phyloP scores from a whole-genome alignment of 2,888 invertebrate genomes.

The Crossocerus cetratus region DNA sequence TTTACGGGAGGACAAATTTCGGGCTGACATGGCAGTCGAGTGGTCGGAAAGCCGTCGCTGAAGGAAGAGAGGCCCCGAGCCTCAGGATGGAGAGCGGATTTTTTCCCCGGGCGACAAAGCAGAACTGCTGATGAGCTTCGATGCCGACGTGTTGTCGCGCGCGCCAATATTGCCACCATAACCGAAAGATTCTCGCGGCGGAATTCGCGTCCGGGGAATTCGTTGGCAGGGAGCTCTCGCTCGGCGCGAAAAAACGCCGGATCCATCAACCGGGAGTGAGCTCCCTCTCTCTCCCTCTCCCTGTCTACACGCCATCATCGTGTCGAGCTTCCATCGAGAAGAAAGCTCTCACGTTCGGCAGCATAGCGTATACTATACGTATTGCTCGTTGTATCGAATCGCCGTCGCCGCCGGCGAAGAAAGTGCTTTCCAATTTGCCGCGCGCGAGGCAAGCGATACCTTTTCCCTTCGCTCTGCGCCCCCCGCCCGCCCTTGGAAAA shows the following conservation, averaged over 20 bases:
- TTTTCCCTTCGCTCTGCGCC: too few species aligned
- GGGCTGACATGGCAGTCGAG: too few species aligned
- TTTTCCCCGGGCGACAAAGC: constrained; percentile 35
- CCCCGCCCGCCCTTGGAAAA: too few species aligned
- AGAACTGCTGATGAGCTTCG: constrained; percentile 51
- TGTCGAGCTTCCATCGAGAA: background rate
- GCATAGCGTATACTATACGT: background rate
- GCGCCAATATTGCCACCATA: constrained; percentile 15
- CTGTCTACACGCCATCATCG: background rate
- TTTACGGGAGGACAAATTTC: too few species aligned
- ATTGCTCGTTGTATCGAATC: constrained; percentile 1
- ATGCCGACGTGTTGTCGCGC: constrained; percentile 33
- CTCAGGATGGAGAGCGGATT: constrained; percentile 1
- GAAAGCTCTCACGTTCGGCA: background rate
- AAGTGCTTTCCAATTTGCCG: constrained; percentile 2
- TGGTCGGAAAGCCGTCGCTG: constrained; percentile 11
- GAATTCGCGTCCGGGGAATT: constrained; percentile 25
- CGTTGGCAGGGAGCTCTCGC: constrained; percentile 11
- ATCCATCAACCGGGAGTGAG: too few species aligned
- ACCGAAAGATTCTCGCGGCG: constrained; percentile 20
- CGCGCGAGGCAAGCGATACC: background rate
- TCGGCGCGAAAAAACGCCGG: constrained; percentile 8
- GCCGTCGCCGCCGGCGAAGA: background rate
- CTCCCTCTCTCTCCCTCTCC: background rate
- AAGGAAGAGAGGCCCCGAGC: background rate